phyloP scores from a whole-genome alignment of 2,888 invertebrate genomes.

The Chaetoderma sp. region DNA sequence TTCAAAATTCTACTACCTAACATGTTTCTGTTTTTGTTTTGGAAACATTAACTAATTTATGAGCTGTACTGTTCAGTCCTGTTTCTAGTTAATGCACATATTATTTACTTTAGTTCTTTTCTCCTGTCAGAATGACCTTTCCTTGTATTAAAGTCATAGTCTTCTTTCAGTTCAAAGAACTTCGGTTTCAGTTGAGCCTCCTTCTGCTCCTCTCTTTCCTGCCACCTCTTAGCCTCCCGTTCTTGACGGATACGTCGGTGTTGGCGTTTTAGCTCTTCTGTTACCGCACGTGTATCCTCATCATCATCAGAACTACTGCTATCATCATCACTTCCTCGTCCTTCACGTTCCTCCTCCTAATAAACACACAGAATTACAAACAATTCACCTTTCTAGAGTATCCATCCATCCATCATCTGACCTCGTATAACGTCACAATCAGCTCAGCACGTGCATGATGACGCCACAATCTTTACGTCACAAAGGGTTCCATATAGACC shows the following conservation, averaged over 20 bases:
- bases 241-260: conserved; percentile 74
- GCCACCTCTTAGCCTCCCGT: conserved; percentile 68
- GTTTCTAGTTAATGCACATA: too few relatives aligned
- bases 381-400: too few relatives aligned
- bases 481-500: too few relatives aligned
- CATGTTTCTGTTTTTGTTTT: too few relatives aligned
- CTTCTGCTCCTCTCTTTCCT: conserved; percentile 34
- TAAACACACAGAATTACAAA: background rate
- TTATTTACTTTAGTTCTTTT: conserved; percentile 36
- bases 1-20: too few relatives aligned
- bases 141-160: conserved; percentile 72
- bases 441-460: too few relatives aligned
- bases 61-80: too few relatives aligned
- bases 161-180: conserved; percentile 76
- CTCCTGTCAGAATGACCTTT: conserved; percentile 41
- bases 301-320: conserved; percentile 70
- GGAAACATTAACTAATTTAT: too few relatives aligned
- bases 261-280: conserved; percentile 82
- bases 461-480: too few relatives aligned
- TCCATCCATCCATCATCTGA: too few relatives aligned
- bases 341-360: conserved; percentile 38
- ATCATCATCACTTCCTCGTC: conserved; percentile 45
- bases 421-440: too few relatives aligned
- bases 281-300: conserved; percentile 85
- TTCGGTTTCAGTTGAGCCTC: conserved; percentile 70